Conservation (phyloP, 2,888 invertebrate species). For the Allophyes oxyacanthae region DNA sequence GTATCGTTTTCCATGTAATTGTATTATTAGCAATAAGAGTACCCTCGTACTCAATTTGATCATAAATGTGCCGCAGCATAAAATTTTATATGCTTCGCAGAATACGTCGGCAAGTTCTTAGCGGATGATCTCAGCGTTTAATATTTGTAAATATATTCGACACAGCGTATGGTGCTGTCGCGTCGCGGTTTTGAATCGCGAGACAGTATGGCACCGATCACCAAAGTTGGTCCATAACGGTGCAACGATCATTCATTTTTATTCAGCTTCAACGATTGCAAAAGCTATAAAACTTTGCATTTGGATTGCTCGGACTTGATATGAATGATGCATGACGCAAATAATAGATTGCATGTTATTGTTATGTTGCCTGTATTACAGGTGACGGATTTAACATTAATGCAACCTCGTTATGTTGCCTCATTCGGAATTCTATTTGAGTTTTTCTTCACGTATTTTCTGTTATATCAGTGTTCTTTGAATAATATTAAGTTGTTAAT, state of each 20-base stretch:
- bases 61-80: slow-evolving; percentile 30
- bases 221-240: slow-evolving; percentile 39
- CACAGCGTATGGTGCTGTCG: slow-evolving; percentile 22
- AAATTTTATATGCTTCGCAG: slow-evolving; percentile 50
- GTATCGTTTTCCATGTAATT: slow-evolving; percentile 3
- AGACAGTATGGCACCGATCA: slow-evolving; percentile 55
- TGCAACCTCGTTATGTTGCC: background rate
- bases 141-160: slow-evolving; percentile 46
- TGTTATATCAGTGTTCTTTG: no score
- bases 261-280: slow-evolving; percentile 17
- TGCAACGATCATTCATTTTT: slow-evolving; percentile 34
- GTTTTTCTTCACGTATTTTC: background rate
- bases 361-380: slow-evolving; percentile 8
- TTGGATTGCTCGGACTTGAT: slow-evolving; percentile 13
- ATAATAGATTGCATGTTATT: slow-evolving; percentile 16
- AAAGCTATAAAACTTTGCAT: slow-evolving; percentile 47
- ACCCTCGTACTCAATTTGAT: slow-evolving; percentile 31
- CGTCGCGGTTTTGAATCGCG: slow-evolving; percentile 24
- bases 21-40: background rate
- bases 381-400: slow-evolving; percentile 8
- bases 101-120: slow-evolving; percentile 52
- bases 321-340: slow-evolving; percentile 43
- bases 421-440: background rate
- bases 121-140: slow-evolving; percentile 65
- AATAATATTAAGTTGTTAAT: no score